These are phyloP conservation scores for Tylochromis polylepis DNA, from an alignment of 2,113 vertebrate species.

Conservation along the genomic window DNA sequence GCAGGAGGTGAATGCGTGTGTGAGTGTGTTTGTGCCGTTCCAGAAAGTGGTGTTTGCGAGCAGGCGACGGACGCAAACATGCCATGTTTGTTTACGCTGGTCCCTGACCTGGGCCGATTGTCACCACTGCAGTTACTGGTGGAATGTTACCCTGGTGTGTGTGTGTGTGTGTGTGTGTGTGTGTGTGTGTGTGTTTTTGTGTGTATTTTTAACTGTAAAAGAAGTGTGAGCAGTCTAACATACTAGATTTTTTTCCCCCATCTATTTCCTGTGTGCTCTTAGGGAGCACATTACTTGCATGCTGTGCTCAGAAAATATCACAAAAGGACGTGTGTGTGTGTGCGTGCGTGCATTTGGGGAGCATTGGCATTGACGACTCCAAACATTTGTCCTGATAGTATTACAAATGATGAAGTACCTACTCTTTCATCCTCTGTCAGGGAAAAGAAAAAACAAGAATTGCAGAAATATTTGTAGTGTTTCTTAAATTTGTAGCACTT, in stretches of 20 bases:
- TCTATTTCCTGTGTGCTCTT: background rate
- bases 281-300: background rate
- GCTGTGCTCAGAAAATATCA: background rate
- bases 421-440: background rate
- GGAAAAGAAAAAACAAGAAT: background rate
- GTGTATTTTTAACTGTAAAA: background rate
- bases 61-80: constrained; percentile 36
- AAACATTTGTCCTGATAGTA: background rate
- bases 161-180: background rate
- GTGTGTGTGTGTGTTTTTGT: background rate
- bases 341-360: background rate
- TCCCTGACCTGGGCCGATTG: constrained; percentile 50
- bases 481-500: background rate
- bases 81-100: constrained; percentile 55
- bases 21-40: constrained; percentile 10
- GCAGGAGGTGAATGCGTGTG: constrained; percentile 30
- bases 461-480: background rate
- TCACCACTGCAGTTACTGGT: constrained; percentile 51
- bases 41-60: constrained; percentile 34
- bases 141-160: constrained; percentile 53
- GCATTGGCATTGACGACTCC: background rate
- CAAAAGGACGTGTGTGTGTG: background rate
- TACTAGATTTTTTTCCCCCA: background rate
- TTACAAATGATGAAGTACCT: background rate
- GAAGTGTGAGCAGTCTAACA: background rate